phyloP scores from a whole-genome alignment of 2,888 invertebrate species.

The Diarsia dahlii region DNA sequence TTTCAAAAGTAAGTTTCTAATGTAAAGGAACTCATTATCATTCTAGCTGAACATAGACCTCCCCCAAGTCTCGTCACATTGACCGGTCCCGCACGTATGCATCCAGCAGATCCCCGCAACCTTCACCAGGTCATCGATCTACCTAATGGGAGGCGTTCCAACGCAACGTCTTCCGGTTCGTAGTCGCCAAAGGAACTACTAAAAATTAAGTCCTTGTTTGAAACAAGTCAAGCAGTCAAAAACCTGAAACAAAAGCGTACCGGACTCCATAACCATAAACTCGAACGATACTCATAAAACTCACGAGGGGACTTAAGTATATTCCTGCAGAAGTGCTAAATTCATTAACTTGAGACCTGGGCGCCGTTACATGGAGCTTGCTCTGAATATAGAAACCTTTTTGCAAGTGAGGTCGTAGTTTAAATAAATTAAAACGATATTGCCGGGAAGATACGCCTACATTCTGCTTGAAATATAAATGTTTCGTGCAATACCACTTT shows the following conservation, averaged over 20 bases:
- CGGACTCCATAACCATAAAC: constrained; percentile 6
- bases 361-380: constrained; percentile 30
- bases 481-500: constrained; percentile 32
- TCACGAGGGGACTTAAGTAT: constrained; percentile 2
- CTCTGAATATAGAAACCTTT: constrained; percentile 54
- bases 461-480: constrained; percentile 42
- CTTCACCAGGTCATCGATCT: too few species aligned
- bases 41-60: too few species aligned
- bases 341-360: constrained; percentile 48
- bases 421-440: constrained; percentile 59
- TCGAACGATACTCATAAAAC: constrained; percentile 20
- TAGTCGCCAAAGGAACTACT: not conserved
- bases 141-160: too few species aligned
- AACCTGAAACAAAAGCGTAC: not conserved
- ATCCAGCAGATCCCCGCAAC: too few species aligned
- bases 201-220: not conserved
- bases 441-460: constrained; percentile 27
- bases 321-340: constrained; percentile 44
- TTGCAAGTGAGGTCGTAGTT: constrained; percentile 46
- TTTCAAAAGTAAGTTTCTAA: not conserved
- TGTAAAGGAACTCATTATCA: not conserved
- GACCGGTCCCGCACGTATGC: too few species aligned
- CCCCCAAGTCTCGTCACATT: too few species aligned
- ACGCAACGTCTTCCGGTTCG: too few species aligned
- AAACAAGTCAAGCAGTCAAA: not conserved